Evolutionary conservation across 1,140 invertebrate genomes (phyloP), one percentile per base, ranked within the genome.

Genomic region (Ceratina japonica): DNA sequence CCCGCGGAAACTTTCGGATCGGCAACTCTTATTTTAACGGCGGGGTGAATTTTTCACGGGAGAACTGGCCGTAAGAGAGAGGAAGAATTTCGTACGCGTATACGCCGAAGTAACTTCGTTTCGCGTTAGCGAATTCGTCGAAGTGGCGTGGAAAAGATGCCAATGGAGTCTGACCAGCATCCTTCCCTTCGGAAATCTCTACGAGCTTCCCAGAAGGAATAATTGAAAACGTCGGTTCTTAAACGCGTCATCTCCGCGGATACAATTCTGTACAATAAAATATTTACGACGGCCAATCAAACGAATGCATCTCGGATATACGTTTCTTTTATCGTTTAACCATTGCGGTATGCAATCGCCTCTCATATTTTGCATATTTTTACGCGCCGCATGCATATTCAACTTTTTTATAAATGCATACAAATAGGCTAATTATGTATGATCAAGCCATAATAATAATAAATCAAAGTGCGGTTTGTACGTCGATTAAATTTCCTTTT

Each of bases 21-120:
- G 73, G 73, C 73, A 75, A 75, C 74, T 75, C 74, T 75, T 75
- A 75, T 75, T 75, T 75, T 75, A 68, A 75, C 74, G 37, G 54
- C 18, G 18, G 15, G 63, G 52, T 68, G 64, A 68, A 75, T 75
- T 75, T 75, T 68, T 75, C 74, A 66, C 58, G 2, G 20, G 16
- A 0, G 20, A 24, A 20, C 69, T 22, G 49, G 5, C 16, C 10
- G 61, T 22, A 54, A 56, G 54, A 13, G 15, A 58, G 37, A 49
- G 37, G 20, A 16, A 66, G 74, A 75, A 75, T 75, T 75, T 68
- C 64, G 37, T 58, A 58, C 74, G 64, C 54, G 64, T 51, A 15
- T 54, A 68, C 63, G 37, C 16, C 37, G 18, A 44, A 44, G 64
- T 75, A 68, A 75, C 64, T 75, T 69, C 15, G 15, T 64, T 54